Evolutionary conservation across 64 coral and sea anemone species (phyloP).

Genomic region (Pachyseris speciosa): DNA sequence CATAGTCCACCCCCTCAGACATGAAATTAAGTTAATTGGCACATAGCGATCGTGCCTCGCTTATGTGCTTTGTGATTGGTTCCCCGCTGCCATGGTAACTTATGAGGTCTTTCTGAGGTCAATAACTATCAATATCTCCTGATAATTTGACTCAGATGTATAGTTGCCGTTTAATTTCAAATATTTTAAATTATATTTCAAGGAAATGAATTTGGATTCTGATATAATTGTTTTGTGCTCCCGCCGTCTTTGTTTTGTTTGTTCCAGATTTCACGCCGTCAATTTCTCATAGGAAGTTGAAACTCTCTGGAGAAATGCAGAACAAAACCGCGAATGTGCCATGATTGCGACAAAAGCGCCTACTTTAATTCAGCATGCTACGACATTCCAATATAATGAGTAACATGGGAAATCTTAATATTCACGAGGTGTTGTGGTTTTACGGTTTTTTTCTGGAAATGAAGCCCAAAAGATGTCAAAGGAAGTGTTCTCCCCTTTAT

Average conservation of each 20-base stretch:
- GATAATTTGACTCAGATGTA: neutral
- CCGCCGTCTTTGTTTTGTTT: neutral
- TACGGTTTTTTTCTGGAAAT: neutral
- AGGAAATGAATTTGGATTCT: neutral
- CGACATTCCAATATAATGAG: constrained; percentile 45
- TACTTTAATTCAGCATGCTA: neutral
- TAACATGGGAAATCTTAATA: neutral
- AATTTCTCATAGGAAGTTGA: neutral
- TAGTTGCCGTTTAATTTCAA: neutral
- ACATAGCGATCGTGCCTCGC: constrained; percentile 69
- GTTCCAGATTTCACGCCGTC: neutral
- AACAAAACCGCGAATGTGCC: constrained; percentile 24
- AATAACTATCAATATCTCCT: constrained; percentile 3
- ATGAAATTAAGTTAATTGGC: constrained; percentile 76
- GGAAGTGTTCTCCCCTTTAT: neutral
- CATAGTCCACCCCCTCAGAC: constrained; percentile 57
- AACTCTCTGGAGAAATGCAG: neutral
- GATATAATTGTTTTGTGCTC: neutral
- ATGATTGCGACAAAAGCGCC: neutral
- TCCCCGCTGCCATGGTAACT: neutral
- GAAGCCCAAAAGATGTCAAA: neutral
- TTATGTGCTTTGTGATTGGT: constrained; percentile 33
- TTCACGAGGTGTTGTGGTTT: neutral
- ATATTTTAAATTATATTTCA: neutral
- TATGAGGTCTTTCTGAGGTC: neutral